Evolutionary conservation across 2,797 vertebrate genomes (phyloP).

Genomic region (Luscinia megarhynchos): DNA sequence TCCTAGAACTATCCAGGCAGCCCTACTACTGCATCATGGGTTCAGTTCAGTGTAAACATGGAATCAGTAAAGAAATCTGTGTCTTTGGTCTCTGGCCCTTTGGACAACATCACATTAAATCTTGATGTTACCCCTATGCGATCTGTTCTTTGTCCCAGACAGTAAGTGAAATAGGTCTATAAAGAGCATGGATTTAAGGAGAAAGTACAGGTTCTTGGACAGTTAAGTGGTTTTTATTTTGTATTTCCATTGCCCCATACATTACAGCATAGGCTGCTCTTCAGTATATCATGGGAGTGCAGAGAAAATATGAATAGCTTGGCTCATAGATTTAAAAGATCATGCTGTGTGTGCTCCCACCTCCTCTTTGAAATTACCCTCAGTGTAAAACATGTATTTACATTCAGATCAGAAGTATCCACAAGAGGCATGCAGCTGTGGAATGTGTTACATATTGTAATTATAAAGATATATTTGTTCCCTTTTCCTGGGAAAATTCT

Average conservation of each 20-base stretch:
- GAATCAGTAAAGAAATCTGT: background rate
- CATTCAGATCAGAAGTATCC: slow-evolving; percentile 53
- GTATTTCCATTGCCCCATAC: background rate
- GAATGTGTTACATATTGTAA: slow-evolving; percentile 38
- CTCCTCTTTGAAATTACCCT: slow-evolving; percentile 42
- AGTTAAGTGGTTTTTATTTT: slow-evolving; percentile 8
- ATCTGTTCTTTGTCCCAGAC: background rate
- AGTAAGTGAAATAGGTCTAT: background rate
- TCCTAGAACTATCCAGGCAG: background rate
- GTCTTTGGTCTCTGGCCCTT: background rate
- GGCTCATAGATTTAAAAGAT: background rate
- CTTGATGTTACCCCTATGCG: background rate
- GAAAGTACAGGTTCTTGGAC: background rate
- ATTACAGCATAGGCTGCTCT: background rate
- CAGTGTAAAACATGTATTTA: slow-evolving; percentile 35
- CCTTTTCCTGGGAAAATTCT: slow-evolving; percentile 47
- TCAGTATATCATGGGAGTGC: background rate
- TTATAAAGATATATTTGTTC: slow-evolving; percentile 56
- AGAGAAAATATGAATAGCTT: background rate
- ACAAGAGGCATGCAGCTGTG: slow-evolving; percentile 45
- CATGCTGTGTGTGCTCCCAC: background rate
- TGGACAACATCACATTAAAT: background rate
- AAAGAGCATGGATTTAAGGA: background rate
- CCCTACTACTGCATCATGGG: background rate
- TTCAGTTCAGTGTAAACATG: background rate